Evolutionary conservation across 1,140 invertebrate genomes (phyloP), one percentile per base, ranked within the genome.

Genomic region (Tribolium madens): DNA sequence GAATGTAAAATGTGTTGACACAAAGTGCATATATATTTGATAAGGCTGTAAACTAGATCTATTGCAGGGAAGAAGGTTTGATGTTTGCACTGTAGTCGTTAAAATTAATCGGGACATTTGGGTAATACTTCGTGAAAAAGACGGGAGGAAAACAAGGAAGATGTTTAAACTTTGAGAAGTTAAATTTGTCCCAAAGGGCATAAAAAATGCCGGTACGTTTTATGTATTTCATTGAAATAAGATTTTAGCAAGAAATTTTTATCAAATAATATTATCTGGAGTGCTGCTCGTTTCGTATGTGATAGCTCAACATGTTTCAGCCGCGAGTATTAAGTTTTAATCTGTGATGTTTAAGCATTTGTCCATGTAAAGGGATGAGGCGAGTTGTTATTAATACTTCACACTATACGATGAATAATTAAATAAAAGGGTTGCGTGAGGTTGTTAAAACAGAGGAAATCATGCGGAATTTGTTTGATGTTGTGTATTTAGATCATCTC

Each of bases 401-500:
- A 64, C 57, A 33, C 57, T 57, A 21, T 33, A 64, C 12, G 57
- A 64, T 64, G 21, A 64, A 64, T 64, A 64, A 64, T 64, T 31
- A 33, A 64, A 64, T 31, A 64, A 64, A 64, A 15, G 18, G 47
- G 57, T 33, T 64, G 57, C 6, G 57, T 17, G 52, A 57, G 52
- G 57, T 64, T 33, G 18, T 12, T 33, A 31, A 13, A 64, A 33
- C 21, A 13, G 18, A 31, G 6, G 12, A 64, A 64, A 64, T 64
- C 21, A 33, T 31, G 57, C n/a, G 26, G 31, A 64, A 31, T 64
- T 57, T 57, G 57, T 33, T 64, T 64, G 57, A 64, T 64, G 57
- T 64, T 64, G 52, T 33, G 57, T 64, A 64, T 33, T 64, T 64
- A 64, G 57, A 64, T 64, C 13, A 64, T 64, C 57, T 64, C 18